phyloP scores from a whole-genome alignment of 1,140 invertebrate genomes.

The Zaprionus ghesquierei region DNA sequence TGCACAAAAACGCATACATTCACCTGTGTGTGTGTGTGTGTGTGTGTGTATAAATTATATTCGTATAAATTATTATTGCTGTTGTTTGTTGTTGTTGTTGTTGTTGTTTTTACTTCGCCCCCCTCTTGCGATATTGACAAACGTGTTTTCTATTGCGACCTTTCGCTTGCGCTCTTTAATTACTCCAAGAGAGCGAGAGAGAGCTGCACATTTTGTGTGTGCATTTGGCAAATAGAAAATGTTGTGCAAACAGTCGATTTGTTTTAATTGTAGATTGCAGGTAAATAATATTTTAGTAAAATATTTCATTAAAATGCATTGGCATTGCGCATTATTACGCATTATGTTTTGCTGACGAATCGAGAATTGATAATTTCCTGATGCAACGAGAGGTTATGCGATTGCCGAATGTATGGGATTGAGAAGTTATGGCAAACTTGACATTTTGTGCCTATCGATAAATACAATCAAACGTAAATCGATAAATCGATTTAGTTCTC shows the following conservation, averaged over 20 bases:
- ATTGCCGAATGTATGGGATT: too few relatives aligned
- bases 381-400: too few relatives aligned
- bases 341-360: conserved; percentile 22
- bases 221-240: conserved; percentile 26
- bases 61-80: background rate
- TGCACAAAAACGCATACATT: background rate
- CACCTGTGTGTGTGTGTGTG: background rate
- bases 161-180: conserved; percentile 32
- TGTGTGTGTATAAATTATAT: background rate
- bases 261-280: conserved; percentile 35
- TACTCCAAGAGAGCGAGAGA: conserved; percentile 17
- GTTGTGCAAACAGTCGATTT: conserved; percentile 17
- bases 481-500: too few relatives aligned
- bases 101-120: background rate
- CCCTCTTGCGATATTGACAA: background rate
- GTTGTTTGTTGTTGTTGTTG: background rate
- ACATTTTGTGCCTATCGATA: too few relatives aligned
- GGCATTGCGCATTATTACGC: conserved; percentile 39
- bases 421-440: too few relatives aligned
- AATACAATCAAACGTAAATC: too few relatives aligned
- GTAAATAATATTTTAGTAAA: conserved; percentile 66
- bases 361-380: too few relatives aligned
- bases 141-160: conserved; percentile 13
- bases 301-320: conserved; percentile 60
- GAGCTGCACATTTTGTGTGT: conserved; percentile 17